Evolutionary conservation across 2,113 vertebrate species (phyloP).

Genomic region (Tapirus terrestris): DNA sequence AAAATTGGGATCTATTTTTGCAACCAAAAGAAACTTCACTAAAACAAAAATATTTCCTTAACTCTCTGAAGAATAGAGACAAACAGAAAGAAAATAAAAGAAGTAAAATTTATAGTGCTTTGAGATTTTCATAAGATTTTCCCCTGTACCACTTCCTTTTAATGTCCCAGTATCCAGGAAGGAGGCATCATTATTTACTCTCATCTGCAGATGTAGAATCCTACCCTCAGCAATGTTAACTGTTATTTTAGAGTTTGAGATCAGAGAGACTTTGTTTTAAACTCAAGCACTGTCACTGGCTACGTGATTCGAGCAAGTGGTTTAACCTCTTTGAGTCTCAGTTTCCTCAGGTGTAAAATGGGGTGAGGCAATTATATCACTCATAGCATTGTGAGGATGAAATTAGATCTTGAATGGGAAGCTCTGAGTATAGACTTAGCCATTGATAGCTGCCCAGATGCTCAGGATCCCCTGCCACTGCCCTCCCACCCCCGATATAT

Average conservation of each 20-base stretch:
- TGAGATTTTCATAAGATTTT: background rate
- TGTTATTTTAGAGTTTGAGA: background rate
- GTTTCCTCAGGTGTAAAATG: background rate
- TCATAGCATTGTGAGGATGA: background rate
- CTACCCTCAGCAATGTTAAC: background rate
- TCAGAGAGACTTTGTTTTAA: background rate
- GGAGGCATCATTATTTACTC: background rate
- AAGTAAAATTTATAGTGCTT: background rate
- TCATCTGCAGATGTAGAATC: background rate
- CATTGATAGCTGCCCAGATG: background rate
- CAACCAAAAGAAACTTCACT: background rate
- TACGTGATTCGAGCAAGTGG: background rate
- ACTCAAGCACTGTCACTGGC: background rate
- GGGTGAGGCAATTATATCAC: background rate
- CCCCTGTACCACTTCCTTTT: background rate
- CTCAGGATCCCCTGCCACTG: background rate
- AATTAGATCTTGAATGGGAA: background rate
- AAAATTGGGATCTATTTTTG: background rate
- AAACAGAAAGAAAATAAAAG: background rate
- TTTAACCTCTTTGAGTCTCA: background rate
- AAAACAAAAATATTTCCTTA: background rate
- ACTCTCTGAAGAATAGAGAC: background rate
- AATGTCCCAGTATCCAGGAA: background rate
- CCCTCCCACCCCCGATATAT: background rate
- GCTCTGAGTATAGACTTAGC: background rate